phyloP scores from a whole-genome alignment of 2,797 vertebrate species.

The Enteromius thamalakanensis region DNA sequence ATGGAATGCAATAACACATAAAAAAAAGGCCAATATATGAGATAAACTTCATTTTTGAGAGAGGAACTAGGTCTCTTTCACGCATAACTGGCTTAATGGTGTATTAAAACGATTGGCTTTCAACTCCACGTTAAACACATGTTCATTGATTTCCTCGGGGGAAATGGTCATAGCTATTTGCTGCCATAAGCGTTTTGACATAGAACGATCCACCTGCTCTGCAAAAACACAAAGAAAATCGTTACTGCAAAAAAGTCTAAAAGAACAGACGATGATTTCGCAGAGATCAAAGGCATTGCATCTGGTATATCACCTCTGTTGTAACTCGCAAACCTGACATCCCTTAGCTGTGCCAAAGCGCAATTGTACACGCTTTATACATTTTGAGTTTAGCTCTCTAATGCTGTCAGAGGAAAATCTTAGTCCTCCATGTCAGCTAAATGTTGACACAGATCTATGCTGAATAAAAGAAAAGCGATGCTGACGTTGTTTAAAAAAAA shows the following conservation, averaged over 20 bases:
- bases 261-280: conserved; percentile 23
- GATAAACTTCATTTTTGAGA: conserved; percentile 3
- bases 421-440: conserved; percentile 37
- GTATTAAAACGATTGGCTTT: conserved; percentile 30
- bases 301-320: neutral
- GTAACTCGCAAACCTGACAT: conserved; percentile 14
- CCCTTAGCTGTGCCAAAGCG: conserved; percentile 15
- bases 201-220: neutral
- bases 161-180: conserved; percentile 33
- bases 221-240: neutral
- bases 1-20: conserved; percentile 44
- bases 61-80: conserved; percentile 8
- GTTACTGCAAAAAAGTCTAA: neutral
- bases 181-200: conserved; percentile 15
- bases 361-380: conserved; percentile 17
- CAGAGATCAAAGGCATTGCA: conserved; percentile 27
- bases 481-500: conserved; percentile 14
- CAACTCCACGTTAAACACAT: conserved; percentile 35
- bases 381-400: conserved; percentile 36
- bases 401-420: conserved; percentile 35
- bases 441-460: conserved; percentile 48
- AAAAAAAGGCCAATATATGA: neutral
- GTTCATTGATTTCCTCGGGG: conserved; percentile 28
- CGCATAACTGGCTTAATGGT: conserved; percentile 37
- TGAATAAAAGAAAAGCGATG: conserved; percentile 49